Base-by-base conservation (phyloP, 1,140 invertebrate species). In the Holcopasites calliopsidis region DNA sequence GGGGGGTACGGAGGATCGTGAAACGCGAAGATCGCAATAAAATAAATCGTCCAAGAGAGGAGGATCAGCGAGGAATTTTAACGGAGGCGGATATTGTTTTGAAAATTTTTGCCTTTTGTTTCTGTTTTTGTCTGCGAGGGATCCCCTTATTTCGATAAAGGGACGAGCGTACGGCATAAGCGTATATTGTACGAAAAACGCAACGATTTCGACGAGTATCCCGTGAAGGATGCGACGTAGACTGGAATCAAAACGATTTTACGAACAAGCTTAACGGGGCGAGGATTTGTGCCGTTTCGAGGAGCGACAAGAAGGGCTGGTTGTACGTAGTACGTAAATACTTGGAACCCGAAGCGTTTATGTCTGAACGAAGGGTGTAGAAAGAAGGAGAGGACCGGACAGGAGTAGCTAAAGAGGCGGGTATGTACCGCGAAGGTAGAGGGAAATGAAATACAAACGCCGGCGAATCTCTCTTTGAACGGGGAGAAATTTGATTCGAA, bases 401-500 rank as follows among this genome's bases (percentile, higher is more conserved):
- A 33, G 50, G n/a, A 23, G 38, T 35, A 31, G 57, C 13, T 3
- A 18, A n/a, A 3, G 26, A 31, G 13, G 6, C 23, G 52, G 10
- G 31, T 47, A 47, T 18, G 13, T 31, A 31, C 16, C 4, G n/a
- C 16, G 18, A 33, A 40, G 21, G 40, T 0, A 33, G 52, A 18
- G 40, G 54, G 26, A 31, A 11, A 35, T 47, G 42, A 26, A 26
- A 44, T 16, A 44, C 23, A 65, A 54, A 54, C 50, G 71, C 2
- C 21, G 33, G 35, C 26, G 23, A 23, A 50, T 69, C 44, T 42
- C n/a, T n/a, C 65, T 75, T 75, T 68, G 64, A 75, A 61, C 28
- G 72, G 57, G 50, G 57, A 81, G 71, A 75, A 79, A 80, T 69
- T 42, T 57, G 65, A 81, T 74, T 66, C 57, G 11, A 21, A 13